Percentiles rank a stretch among this genome's conserved stretches.
These are phyloP conservation scores for Tenualosa thibaudeaui DNA, from an alignment of 2,797 vertebrate species.

Conservation along the genomic window DNA sequence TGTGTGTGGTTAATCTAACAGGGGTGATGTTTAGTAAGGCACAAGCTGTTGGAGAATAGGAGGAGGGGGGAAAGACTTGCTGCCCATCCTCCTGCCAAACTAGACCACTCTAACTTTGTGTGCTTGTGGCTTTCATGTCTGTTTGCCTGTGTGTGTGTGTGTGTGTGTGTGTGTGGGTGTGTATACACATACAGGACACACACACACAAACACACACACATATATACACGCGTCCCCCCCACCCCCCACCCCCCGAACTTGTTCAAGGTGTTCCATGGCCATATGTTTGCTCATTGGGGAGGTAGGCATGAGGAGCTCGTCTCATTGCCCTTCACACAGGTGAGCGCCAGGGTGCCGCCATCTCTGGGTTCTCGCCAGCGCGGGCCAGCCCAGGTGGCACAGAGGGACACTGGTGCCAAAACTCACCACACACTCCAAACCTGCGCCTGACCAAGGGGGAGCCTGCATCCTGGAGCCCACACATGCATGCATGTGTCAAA, in stretches of 20 bases:
- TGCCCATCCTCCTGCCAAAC: conserved; percentile 20
- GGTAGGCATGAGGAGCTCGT: conserved; percentile 62
- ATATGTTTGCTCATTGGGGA: conserved; percentile 80
- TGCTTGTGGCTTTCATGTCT: conserved; percentile 46
- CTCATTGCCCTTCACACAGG: conserved; percentile 75
- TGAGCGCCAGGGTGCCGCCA: conserved; percentile 69
- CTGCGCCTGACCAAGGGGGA: background rate
- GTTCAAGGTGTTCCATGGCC: conserved; percentile 78
- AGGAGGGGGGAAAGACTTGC: background rate
- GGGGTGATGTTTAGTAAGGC: background rate
- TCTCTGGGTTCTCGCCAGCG: conserved; percentile 75
- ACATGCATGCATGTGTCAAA: no score
- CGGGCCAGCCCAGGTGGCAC: conserved; percentile 71
- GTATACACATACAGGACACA: background rate
- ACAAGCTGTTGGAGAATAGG: background rate
- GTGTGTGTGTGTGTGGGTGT: conserved; percentile 5
- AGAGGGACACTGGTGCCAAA: conserved; percentile 49
- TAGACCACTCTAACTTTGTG: conserved; percentile 51
- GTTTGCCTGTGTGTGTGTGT: background rate
- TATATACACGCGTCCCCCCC: background rate
- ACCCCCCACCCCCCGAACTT: conserved; percentile 64
- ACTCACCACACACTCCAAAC: conserved; percentile 22
- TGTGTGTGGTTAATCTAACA: conserved; percentile 23
- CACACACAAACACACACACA: background rate
- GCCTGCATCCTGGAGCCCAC: background rate